Base-by-base conservation (phyloP, 1,140 invertebrate genomes). In the Solenopsis invicta region DNA sequence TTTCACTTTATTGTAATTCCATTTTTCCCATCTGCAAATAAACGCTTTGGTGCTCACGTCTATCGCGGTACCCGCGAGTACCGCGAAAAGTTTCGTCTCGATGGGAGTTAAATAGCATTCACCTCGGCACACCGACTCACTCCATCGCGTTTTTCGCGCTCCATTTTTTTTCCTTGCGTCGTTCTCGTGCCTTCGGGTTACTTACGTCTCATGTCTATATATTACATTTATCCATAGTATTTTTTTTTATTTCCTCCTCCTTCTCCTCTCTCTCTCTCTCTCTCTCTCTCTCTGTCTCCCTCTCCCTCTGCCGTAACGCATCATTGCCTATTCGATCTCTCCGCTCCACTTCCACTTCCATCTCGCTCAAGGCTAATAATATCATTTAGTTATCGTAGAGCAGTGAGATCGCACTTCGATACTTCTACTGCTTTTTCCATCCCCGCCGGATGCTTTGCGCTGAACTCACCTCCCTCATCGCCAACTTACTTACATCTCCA, bases 1-100 rank as follows among this genome's bases (percentile, higher is more conserved):
- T 92, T 92, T 92, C 78, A 85, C 89, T 93, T 92, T 89, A 92
- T 92, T 91, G 91, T 93, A 92, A 93, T 93, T 92, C 87, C 90
- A 92, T 93, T 92, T 93, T 93, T 93, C 88, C 75, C 76, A 85
- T 91, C 87, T 88, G 89, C 87, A 93, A 93, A 93, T 92, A 93
- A 93, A 93, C 88, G 92, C 88, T 92, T 66, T 56, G 87, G 80
- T 91, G 91, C 76, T 72, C 86, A 88, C 89, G 91, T 93, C 88
- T 92, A 93, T 93, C 87, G 89, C 88, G 88, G 92, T 92, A 93
- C 87, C 85, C 87, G 34, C 52, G 45, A 56, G 45, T 66, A 56
- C 62, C 54, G 66, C 54, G 77, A 69, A 88, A 93, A 91, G 82
- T 92, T 93, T 93, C 87, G 88, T 59, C 82, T 91, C 88, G 85